These are phyloP conservation scores for Darevskia nairensis DNA, from an alignment of 2,797 vertebrate species.

Conservation along the genomic window DNA sequence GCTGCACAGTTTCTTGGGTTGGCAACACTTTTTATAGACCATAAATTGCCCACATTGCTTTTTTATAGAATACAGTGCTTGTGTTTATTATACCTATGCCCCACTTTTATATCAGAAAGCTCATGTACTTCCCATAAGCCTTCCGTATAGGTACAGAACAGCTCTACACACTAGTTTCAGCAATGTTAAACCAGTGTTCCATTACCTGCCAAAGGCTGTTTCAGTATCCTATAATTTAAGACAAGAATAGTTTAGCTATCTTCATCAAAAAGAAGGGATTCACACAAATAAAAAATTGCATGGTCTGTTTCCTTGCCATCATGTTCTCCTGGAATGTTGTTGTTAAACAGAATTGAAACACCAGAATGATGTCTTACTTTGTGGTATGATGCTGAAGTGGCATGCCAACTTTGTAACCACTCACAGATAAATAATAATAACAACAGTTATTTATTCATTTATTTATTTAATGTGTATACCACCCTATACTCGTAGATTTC, in stretches of 20 bases:
- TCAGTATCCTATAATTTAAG: background rate
- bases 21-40: background rate
- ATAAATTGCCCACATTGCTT: background rate
- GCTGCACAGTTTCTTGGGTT: background rate
- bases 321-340: background rate
- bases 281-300: background rate
- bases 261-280: background rate
- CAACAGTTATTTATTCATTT: too few species aligned
- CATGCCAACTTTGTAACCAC: background rate
- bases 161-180: background rate
- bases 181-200: background rate
- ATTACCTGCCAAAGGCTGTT: background rate
- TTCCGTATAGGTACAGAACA: too few species aligned
- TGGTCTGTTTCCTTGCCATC: background rate
- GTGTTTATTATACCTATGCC: background rate
- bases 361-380: background rate
- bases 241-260: background rate
- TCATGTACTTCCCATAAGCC: background rate
- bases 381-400: background rate
- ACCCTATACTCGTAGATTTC: too few species aligned
- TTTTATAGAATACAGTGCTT: background rate
- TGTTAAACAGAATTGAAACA: background rate
- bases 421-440: background rate
- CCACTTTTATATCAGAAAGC: slow-evolving; percentile 1
- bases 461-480: too few species aligned